Evolutionary conservation across 2,113 vertebrate species (phyloP).

Genomic region (Menidia beryllina): DNA sequence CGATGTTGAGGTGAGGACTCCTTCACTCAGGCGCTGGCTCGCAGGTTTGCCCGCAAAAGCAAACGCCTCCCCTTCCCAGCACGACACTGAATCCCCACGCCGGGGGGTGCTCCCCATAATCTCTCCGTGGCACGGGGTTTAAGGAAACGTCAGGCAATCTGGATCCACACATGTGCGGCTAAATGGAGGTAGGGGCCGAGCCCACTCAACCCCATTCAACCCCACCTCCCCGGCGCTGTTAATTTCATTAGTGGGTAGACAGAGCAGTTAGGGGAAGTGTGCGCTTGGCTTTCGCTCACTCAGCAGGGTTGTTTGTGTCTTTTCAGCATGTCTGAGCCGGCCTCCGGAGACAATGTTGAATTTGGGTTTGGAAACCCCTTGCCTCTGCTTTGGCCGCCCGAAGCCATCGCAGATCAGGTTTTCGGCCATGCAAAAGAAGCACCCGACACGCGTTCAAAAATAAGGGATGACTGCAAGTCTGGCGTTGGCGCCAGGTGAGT

Average conservation of each 20-base stretch:
- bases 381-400: constrained; percentile 49
- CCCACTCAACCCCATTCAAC: constrained; percentile 44
- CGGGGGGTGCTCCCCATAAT: constrained; percentile 37
- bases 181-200: constrained; percentile 41
- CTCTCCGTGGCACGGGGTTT: constrained; percentile 52
- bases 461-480: constrained; percentile 17
- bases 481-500: constrained; percentile 40
- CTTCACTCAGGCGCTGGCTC: constrained; percentile 28
- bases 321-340: constrained; percentile 45
- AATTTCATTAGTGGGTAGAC: constrained; percentile 59
- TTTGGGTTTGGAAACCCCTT: constrained; percentile 53
- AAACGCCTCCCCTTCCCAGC: constrained; percentile 21
- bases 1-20: constrained; percentile 48
- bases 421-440: constrained; percentile 32
- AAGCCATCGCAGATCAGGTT: constrained; percentile 26
- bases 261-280: constrained; percentile 47
- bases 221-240: constrained; percentile 54
- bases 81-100: constrained; percentile 49
- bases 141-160: constrained; percentile 58
- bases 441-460: constrained; percentile 37
- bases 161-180: constrained; percentile 36
- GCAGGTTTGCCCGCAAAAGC: constrained; percentile 48
- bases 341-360: constrained; percentile 60
- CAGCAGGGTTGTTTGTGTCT: constrained; percentile 51
- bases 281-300: constrained; percentile 34